Base-by-base conservation (phyloP, 2,113 vertebrate genomes). In the Pantherophis guttatus region DNA sequence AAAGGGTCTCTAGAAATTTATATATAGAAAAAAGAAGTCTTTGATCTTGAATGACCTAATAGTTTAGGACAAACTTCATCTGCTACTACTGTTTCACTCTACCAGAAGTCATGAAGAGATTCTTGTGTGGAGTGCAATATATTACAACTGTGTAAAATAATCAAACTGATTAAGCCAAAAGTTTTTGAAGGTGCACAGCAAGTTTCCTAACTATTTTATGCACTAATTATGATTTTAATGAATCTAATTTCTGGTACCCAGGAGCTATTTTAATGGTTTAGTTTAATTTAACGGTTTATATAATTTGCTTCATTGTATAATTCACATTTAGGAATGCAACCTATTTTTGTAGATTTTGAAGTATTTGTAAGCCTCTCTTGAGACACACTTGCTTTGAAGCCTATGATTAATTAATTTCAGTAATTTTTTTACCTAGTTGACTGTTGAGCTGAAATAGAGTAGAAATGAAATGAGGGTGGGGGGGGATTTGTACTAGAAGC, bases 381-480 rank as follows among this genome's bases (percentile, higher is more conserved):
- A 75, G n/a, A 75, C 7, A 70, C 29, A 75, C 7, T 1, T 33
- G 1, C 15, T 81, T 81, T 19, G 70, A 39, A 39, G 33, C 33
- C 70, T 39, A 81, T 81, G 33, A 81, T 81, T 81, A 81, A 81
- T 81, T 81, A 81, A 81, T 81, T 75, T 75, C n/a, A 81, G 70
- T 81, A 81, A 39, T 0, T 39, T 19, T 0, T 29, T 58, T 96
- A 95, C 93, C 95, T 57, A 9, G 48, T 59, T 89, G 93, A 91
- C 70, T 92, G 90, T 86, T 53, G 92, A 95, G 95, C 96, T 92
- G 91, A 95, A 95, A 96, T 52, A 58, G 89, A 95, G 96, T 95
- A 97, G 94, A 89, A 93, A 93, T n/a, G 92, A 94, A 95, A 81
- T 96, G 94, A 96, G 54, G 24, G 57, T 21, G 7, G 70, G 5